Conservation (phyloP, 1,140 invertebrate genomes). For the Kradibia gibbosae region DNA sequence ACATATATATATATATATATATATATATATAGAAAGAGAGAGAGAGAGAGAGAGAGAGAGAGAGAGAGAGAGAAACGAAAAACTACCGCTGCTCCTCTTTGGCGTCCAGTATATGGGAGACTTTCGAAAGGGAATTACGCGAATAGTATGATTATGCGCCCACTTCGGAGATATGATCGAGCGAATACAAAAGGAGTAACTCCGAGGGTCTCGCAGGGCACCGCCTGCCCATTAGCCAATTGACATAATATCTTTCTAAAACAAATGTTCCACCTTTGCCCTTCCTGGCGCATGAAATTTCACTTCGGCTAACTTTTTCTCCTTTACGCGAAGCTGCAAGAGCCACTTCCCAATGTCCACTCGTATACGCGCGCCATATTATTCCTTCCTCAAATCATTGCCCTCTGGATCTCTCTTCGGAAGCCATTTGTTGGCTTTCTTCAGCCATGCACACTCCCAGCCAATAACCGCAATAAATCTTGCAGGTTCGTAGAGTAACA, state of each 20-base stretch:
- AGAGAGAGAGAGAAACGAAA: conserved; percentile 48
- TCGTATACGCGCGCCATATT: not conserved
- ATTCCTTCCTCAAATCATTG: not conserved
- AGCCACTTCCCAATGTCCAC: not conserved
- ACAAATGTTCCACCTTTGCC: not conserved
- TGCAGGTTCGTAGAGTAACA: no score
- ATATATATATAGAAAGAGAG: no score
- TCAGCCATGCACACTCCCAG: no score
- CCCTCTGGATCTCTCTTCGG: not conserved
- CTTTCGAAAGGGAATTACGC: conserved; percentile 42
- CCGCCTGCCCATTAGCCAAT: conserved; percentile 3
- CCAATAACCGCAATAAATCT: no score
- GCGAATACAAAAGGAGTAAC: conserved; percentile 11
- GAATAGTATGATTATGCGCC: conserved; percentile 35
- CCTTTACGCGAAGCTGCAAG: not conserved
- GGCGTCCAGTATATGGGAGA: conserved; percentile 8
- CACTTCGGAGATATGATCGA: conserved; percentile 33
- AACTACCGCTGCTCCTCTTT: not conserved
- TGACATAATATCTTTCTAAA: not conserved
- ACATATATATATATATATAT: no score
- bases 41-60: no score
- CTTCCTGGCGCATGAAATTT: not conserved
- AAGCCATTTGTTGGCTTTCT: not conserved
- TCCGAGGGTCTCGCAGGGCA: not conserved
- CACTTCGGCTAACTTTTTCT: not conserved